Evolutionary conservation across 2,888 invertebrate species (phyloP), one percentile per base, ranked within the genome.

Genomic region (Teleogryllus oceanicus): DNA sequence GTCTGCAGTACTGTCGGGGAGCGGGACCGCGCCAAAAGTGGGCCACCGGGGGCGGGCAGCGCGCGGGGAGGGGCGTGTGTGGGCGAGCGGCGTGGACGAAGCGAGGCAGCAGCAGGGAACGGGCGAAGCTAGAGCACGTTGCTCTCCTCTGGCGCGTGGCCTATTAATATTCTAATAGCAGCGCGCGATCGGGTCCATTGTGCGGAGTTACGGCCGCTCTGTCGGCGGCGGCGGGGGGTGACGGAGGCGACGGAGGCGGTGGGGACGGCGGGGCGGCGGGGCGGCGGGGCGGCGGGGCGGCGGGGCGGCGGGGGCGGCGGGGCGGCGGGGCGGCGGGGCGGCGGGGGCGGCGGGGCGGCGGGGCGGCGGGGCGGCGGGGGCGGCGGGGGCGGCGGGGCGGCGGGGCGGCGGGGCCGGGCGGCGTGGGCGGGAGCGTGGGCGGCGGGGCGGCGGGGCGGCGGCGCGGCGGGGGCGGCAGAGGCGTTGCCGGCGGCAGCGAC

Each of bases 101-200:
- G 37, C 37, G 37, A 8, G 37, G 37, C 37, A 8, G 8, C 37
- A 5, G 37, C 37, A 8, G 8, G 37, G 37, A 37, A 37, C 8
- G 8, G 8, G 37, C 37, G 37, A 37, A 37, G 37, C 37, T 37
- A 37, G 37, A 37, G 37, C 37, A 37, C 37, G 37, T 8, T 37
- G 37, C 37, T 5, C 37, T 8, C 37, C n/a, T 62, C 62, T n/a
- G 13, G 8, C 13, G 62, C 62, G 62, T 62, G 4, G 62, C n/a
- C 62, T 62, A 62, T 62, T 62, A 62, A 62, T 62, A 62, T 62
- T 62, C 62, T 62, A 62, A 62, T 62, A 12, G n/a, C 62, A 62
- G 62, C 62, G n/a, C 62, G 16, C 16, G 62, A 62, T 62, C 62
- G 62, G 62, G 12, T 62, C 62, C 62, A 62, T 62, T 62, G 62